phyloP scores from a whole-genome alignment of 2,888 invertebrate species.

The Macropis europaea region DNA sequence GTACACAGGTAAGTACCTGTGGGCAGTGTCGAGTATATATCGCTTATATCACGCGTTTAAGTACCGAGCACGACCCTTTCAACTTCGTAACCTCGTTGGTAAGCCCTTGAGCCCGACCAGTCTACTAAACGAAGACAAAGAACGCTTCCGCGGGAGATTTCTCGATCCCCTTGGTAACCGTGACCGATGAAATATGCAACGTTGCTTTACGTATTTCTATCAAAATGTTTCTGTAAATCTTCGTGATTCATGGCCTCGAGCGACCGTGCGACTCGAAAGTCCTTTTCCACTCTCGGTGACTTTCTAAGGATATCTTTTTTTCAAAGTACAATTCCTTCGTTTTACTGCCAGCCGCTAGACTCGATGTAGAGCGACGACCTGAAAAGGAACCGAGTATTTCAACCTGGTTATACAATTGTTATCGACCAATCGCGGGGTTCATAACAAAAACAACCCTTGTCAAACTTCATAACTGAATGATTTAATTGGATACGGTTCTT shows the following conservation, averaged over 20 bases:
- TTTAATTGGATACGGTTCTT: no score
- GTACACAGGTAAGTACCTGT: constrained; percentile 60
- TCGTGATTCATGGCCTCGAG: constrained; percentile 26
- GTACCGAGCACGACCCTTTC: constrained; percentile 53
- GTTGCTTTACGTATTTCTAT: constrained; percentile 46
- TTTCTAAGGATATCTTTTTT: no score
- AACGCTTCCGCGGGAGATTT: constrained; percentile 11
- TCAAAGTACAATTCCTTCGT: no score
- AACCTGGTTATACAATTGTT: no score
- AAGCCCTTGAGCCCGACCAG: constrained; percentile 28
- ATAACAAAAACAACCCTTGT: no score
- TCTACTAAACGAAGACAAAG: constrained; percentile 47
- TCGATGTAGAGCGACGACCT: no score
- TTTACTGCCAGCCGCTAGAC: no score
- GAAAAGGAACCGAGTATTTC: no score
- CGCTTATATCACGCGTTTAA: constrained; percentile 65
- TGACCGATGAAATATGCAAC: constrained; percentile 44
- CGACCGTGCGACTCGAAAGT: not conserved
- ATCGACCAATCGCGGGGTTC: no score
- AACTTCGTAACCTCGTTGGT: constrained; percentile 37
- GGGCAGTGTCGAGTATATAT: constrained; percentile 57
- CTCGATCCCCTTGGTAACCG: constrained; percentile 31
- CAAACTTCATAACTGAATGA: no score
- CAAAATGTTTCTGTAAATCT: constrained; percentile 40
- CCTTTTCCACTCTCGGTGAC: no score